These are phyloP conservation scores for Gymnosoma rotundatum DNA, from an alignment of 2,888 invertebrate species.

Conservation along the genomic window DNA sequence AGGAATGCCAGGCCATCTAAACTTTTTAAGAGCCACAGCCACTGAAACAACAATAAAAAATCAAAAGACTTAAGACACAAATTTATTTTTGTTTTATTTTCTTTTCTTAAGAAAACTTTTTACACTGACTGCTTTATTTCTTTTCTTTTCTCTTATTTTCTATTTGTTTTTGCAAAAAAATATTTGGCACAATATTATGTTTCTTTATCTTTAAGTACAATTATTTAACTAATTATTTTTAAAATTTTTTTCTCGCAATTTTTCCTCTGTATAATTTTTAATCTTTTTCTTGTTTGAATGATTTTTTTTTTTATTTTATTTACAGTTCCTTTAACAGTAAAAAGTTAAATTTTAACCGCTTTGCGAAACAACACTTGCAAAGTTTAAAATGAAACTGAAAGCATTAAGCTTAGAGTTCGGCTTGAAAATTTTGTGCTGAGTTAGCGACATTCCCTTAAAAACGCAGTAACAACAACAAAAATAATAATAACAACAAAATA, in stretches of 20 bases:
- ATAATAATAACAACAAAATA: constrained; percentile 24
- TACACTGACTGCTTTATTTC: constrained; percentile 9
- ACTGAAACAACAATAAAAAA: constrained; percentile 5
- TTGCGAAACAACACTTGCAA: constrained; percentile 74
- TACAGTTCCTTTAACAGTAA: no score
- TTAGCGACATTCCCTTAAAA: constrained; percentile 70
- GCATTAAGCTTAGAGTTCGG: constrained; percentile 72
- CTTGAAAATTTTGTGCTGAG: constrained; percentile 66
- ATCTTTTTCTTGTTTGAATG: constrained; percentile 15
- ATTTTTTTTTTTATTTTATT: constrained; percentile 10
- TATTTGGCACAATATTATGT: background rate
- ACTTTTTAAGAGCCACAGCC: background rate
- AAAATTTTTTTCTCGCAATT: background rate
- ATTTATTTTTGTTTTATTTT: constrained; percentile 11
- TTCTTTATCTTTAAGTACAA: background rate
- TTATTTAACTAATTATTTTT: background rate
- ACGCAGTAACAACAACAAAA: constrained; percentile 25
- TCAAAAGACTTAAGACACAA: constrained; percentile 56
- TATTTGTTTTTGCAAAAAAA: background rate
- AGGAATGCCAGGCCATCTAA: constrained; percentile 35
- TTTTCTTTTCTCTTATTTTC: no score
- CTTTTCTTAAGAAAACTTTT: constrained; percentile 30
- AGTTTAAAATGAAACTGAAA: constrained; percentile 83
- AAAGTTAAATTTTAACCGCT: constrained; percentile 52
- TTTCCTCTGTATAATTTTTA: background rate